Evolutionary conservation across 2,888 invertebrate species (phyloP), one percentile per base, ranked within the genome.

Genomic region (Bibio marci): DNA sequence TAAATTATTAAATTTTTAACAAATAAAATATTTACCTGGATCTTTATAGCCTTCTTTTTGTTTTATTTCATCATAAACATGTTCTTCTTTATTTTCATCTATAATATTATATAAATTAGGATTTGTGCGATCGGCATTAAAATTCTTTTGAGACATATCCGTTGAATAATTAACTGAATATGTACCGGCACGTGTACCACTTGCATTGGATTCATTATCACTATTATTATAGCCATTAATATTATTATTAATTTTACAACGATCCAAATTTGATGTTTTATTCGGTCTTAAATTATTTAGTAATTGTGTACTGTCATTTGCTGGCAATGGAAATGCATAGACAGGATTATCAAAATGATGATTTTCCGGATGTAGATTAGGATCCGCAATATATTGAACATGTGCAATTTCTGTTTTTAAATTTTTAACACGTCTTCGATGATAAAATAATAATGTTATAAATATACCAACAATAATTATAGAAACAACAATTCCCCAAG

Each of bases 311-410:
- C 56, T 59, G 47, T 73, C 71, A 8, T 15, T 28, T 3, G 25
- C 12, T 53, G 73, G 13, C 4, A n/a, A 4, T 70, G 41, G 71
- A 63, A 74, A 80, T 11, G 83, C 80, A 60, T 90, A 90, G 4
- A 86, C 86, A 0, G 90, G 90, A 66, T 90, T 90, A 63, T 90
- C 90, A 59, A 90, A 90, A 60, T 90, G 87, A 58, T 58, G 56
- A 15, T 53, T 50, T 41, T 56, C 55, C 8, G 55, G 51, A 52
- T 73, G 67, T 36, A 67, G 64, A 47, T 67, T 68, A 1, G 86
- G 80, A 54, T 88, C 82, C 5, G 81, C 80, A 22, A 78, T 82
- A 54, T 88, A 91, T 50, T 86, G 83, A 1, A 62, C 88, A 54
- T 86, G 83, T 3, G 81, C 81, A 39, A 88, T 81, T 64, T 88